phyloP scores from a whole-genome alignment of 2,797 vertebrate genomes.

The Alfaro cultratus region DNA sequence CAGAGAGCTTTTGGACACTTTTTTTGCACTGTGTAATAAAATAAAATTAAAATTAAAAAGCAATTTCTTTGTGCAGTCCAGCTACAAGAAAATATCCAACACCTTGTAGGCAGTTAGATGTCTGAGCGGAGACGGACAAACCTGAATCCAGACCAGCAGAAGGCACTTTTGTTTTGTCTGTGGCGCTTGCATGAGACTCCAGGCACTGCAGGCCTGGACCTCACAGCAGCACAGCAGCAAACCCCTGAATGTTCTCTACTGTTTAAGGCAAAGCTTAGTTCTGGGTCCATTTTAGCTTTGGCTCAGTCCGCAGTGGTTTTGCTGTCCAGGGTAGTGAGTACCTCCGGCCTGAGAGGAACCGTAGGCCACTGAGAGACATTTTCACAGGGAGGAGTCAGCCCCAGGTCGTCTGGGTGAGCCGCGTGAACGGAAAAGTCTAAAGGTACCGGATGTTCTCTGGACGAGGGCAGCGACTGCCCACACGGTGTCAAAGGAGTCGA shows the following conservation, averaged over 20 bases:
- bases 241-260: slow-evolving; percentile 50
- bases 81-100: slow-evolving; percentile 39
- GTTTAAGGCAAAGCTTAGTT: slow-evolving; percentile 47
- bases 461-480: slow-evolving; percentile 24
- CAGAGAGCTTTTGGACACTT: slow-evolving; percentile 31
- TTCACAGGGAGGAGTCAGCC: slow-evolving; percentile 37
- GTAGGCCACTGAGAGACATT: slow-evolving; percentile 27
- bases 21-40: slow-evolving; percentile 45
- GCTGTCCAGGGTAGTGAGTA: slow-evolving; percentile 17
- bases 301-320: slow-evolving; percentile 44
- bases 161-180: slow-evolving; percentile 81
- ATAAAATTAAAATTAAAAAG: slow-evolving; percentile 17
- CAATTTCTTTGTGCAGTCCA: slow-evolving; percentile 38
- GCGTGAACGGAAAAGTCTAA: slow-evolving; percentile 36
- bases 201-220: slow-evolving; percentile 83
- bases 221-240: slow-evolving; percentile 57
- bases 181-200: slow-evolving; percentile 32
- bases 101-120: slow-evolving; percentile 5
- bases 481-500: slow-evolving; percentile 15
- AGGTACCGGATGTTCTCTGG: slow-evolving; percentile 17
- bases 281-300: slow-evolving; percentile 31
- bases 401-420: slow-evolving; percentile 15
- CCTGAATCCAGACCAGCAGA: slow-evolving; percentile 56
- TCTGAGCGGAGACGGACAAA: slow-evolving; percentile 35
- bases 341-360: slow-evolving; percentile 23